Evolutionary conservation across 2,888 invertebrate genomes (phyloP).

Genomic region (Phaedon cochleariae): DNA sequence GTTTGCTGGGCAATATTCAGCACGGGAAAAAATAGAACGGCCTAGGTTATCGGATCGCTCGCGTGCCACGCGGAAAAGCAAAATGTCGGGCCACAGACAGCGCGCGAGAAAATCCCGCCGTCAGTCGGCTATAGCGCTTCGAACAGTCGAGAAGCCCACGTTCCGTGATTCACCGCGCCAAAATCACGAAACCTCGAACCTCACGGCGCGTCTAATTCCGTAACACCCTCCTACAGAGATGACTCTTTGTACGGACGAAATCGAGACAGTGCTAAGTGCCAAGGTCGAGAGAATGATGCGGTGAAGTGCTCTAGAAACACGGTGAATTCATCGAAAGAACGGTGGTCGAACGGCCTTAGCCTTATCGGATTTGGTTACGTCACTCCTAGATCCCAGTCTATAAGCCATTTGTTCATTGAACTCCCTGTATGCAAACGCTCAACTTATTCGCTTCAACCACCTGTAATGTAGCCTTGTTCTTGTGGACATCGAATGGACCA

Average conservation of each 20-base stretch:
- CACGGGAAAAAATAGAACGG: too few species aligned
- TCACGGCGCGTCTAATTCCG: background rate
- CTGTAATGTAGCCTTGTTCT: too few species aligned
- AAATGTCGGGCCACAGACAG: background rate
- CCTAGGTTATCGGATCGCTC: too few species aligned
- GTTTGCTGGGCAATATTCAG: too few species aligned
- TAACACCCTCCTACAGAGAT: conserved; percentile 51
- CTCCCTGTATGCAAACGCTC: too few species aligned
- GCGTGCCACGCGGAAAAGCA: too few species aligned
- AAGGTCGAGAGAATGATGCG: background rate
- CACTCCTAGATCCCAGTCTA: background rate
- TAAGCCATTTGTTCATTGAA: too few species aligned
- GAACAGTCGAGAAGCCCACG: conserved; percentile 16
- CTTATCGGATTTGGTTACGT: too few species aligned
- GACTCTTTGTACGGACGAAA: conserved; percentile 22
- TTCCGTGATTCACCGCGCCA: background rate
- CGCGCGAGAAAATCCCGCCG: conserved; percentile 20
- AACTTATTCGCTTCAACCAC: too few species aligned
- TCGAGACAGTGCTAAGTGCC: background rate
- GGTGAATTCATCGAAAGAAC: background rate
- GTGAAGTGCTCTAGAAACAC: conserved; percentile 18
- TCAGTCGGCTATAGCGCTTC: conserved; percentile 42
- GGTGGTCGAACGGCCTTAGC: background rate
- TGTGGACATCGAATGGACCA: too few species aligned
- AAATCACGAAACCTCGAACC: background rate